These are phyloP conservation scores for Sitobion miscanthi DNA, from an alignment of 1,140 invertebrate genomes.

Conservation along the genomic window DNA sequence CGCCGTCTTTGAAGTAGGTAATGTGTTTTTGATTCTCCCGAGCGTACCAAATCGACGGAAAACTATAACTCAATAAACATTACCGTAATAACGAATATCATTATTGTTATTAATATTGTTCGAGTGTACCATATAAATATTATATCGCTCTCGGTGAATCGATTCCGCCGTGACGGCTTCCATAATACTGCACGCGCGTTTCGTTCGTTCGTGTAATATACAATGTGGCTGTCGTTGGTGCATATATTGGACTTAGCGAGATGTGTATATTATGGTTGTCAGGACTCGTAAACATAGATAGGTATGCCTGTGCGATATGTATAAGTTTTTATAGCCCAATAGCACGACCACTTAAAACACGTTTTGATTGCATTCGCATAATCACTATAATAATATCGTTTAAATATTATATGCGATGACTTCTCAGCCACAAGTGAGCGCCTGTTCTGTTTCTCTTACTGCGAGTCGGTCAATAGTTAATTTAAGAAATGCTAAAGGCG, in stretches of 20 bases:
- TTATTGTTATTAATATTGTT: background rate
- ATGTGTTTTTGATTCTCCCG: background rate
- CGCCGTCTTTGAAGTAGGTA: background rate
- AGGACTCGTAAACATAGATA: background rate
- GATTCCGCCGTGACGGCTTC: background rate
- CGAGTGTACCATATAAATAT: background rate
- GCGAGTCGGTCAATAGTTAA: background rate
- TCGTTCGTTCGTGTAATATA: background rate
- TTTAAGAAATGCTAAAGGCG: background rate
- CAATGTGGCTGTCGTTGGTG: background rate
- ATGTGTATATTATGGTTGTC: background rate
- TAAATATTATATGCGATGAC: background rate
- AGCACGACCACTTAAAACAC: background rate
- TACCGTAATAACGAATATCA: background rate
- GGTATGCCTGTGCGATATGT: background rate
- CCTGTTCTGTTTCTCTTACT: background rate
- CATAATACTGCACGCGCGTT: no score
- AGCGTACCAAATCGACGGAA: background rate
- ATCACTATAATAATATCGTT: background rate
- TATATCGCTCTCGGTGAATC: background rate
- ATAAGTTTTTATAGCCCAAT: background rate
- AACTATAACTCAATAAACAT: constrained; percentile 6
- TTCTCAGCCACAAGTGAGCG: no score
- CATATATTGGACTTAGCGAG: background rate
- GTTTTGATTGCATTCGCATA: background rate